These are phyloP conservation scores for Aphrophora alni DNA, from an alignment of 2,888 invertebrate species.

Conservation along the genomic window DNA sequence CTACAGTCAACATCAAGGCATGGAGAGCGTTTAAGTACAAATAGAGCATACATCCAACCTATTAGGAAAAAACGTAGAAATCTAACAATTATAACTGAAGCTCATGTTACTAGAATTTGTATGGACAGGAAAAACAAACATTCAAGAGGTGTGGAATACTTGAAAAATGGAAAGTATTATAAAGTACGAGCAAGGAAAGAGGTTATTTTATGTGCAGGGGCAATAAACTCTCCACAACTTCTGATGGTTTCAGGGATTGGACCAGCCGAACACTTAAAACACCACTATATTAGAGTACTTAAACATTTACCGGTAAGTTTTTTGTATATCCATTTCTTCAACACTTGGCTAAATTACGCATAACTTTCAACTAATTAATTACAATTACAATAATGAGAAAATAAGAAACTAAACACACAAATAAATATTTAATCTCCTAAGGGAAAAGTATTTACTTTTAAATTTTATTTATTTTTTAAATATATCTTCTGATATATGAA, in stretches of 20 bases:
- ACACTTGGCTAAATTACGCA: too few relatives aligned
- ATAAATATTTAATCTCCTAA: too few relatives aligned
- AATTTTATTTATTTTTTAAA: too few relatives aligned
- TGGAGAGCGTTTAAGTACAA: conserved; percentile 66
- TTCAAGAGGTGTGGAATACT: conserved; percentile 63
- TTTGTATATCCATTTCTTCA: too few relatives aligned
- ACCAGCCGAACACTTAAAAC: conserved; percentile 62
- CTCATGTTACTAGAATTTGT: conserved; percentile 64
- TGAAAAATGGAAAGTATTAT: conserved; percentile 59
- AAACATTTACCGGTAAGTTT: conserved; percentile 63
- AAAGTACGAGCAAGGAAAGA: conserved; percentile 62
- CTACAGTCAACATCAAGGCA: conserved; percentile 67
- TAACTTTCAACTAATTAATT: too few relatives aligned
- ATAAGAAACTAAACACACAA: too few relatives aligned
- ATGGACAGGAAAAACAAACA: conserved; percentile 61
- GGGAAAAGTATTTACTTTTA: too few relatives aligned
- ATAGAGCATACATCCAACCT: conserved; percentile 71
- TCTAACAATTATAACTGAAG: conserved; percentile 61
- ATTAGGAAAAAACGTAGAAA: conserved; percentile 62
- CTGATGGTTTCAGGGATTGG: conserved; percentile 73
- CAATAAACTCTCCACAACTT: conserved; percentile 68
- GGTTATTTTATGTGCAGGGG: conserved; percentile 65
- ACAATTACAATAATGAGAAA: too few relatives aligned
- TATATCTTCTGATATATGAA: too few relatives aligned
- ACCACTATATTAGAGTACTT: conserved; percentile 63